A percentile compares a stretch with the other conserved stretches of the same genome.
phyloP scores from a whole-genome alignment of 2,113 vertebrate species.

The Zapus hudsonius region DNA sequence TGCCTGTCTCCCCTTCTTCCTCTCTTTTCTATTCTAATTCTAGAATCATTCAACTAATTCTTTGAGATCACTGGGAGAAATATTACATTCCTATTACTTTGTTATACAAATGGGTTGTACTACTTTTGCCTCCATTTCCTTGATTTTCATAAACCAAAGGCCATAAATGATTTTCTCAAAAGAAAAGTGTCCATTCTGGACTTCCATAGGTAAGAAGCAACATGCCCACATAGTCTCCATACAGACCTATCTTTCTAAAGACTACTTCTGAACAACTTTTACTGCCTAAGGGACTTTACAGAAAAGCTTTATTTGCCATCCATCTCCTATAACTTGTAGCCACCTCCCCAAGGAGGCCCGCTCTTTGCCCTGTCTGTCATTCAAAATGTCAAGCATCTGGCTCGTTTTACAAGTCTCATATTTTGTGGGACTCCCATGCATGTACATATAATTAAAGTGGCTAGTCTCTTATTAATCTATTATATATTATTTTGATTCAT shows the following conservation, averaged over 20 bases:
- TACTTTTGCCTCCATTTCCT: not conserved
- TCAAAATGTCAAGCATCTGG: too few species aligned
- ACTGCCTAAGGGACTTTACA: too few species aligned
- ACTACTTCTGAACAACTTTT: too few species aligned
- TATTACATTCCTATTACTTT: not conserved
- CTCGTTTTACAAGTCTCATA: too few species aligned
- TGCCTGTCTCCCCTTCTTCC: not conserved
- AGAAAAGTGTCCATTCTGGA: not conserved
- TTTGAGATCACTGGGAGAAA: not conserved
- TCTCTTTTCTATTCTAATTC: not conserved
- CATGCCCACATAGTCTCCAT: not conserved
- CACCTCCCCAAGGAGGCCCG: too few species aligned
- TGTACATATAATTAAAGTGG: too few species aligned
- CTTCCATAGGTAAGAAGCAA: not conserved
- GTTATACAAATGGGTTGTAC: not conserved
- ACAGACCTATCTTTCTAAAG: not conserved
- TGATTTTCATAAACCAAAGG: slow-evolving; percentile 12
- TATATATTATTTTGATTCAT: too few species aligned
- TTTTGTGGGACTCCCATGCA: too few species aligned
- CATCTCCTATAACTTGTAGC: too few species aligned
- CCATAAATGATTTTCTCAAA: not conserved
- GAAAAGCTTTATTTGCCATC: too few species aligned
- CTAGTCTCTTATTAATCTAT: too few species aligned
- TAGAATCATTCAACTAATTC: not conserved
- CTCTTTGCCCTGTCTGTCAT: too few species aligned